Percentiles rank a stretch among this genome's conserved stretches.
Conservation (phyloP, 2,888 invertebrate genomes). For the Cerceris rybyensis region DNA sequence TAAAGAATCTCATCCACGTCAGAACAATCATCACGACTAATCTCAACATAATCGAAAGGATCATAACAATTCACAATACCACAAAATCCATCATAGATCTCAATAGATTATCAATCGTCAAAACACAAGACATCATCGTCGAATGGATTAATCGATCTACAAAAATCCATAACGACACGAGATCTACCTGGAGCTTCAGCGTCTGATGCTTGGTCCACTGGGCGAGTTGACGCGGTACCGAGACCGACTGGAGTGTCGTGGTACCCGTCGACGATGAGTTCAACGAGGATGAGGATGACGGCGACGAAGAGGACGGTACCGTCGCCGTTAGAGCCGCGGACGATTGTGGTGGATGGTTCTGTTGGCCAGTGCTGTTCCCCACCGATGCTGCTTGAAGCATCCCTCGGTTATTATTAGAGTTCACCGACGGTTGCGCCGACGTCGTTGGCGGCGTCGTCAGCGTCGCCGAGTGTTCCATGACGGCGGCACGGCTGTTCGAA, state of each 20-base stretch:
- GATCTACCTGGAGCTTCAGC: slow-evolving; percentile 77
- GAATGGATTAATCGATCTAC: neutral
- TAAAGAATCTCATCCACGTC: slow-evolving; percentile 13
- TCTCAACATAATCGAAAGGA: slow-evolving; percentile 8
- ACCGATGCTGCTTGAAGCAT: slow-evolving; percentile 71
- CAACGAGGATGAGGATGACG: slow-evolving; percentile 53
- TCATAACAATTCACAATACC: neutral
- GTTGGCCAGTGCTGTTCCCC: slow-evolving; percentile 64
- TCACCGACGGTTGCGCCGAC: slow-evolving; percentile 67
- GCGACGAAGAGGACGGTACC: slow-evolving; percentile 62
- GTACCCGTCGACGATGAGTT: slow-evolving; percentile 61
- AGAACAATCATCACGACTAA: slow-evolving; percentile 33
- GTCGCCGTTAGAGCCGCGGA: slow-evolving; percentile 59
- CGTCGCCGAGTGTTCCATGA: slow-evolving; percentile 60
- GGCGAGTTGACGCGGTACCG: slow-evolving; percentile 75
- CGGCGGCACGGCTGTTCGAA: slow-evolving; percentile 52
- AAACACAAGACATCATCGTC: too few relatives aligned
- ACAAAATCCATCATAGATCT: neutral
- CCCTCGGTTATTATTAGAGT: slow-evolving; percentile 79
- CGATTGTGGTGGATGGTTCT: slow-evolving; percentile 56
- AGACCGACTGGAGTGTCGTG: slow-evolving; percentile 68
- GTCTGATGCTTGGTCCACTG: slow-evolving; percentile 80
- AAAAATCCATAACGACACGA: neutral
- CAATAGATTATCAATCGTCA: neutral
- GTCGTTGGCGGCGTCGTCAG: slow-evolving; percentile 60